A percentile compares a stretch with the other conserved stretches of the same genome.
Conservation (phyloP, 2,797 vertebrate species). For the Etheostoma nigrum region DNA sequence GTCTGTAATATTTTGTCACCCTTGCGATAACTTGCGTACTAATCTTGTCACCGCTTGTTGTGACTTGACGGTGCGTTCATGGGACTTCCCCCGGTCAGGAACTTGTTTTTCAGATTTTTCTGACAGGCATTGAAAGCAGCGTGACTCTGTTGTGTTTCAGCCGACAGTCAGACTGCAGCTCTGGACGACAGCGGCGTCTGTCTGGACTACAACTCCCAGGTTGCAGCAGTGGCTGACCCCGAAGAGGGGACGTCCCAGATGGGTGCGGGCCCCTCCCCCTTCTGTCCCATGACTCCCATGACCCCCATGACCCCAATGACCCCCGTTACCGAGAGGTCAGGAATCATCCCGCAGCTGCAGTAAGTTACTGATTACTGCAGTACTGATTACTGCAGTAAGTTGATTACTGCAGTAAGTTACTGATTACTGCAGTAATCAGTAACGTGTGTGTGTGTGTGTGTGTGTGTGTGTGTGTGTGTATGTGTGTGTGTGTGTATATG, state of each 20-base stretch:
- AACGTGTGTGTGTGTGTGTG: slow-evolving; percentile 28
- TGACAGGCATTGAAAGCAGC: no score
- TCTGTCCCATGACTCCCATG: slow-evolving; percentile 86
- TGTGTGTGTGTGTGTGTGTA: no score
- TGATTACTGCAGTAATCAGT: no score
- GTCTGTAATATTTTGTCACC: no score
- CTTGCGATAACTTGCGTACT: no score
- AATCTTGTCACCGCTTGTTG: no score
- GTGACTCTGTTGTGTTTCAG: not conserved
- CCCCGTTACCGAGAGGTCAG: slow-evolving; percentile 90
- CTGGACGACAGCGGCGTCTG: slow-evolving; percentile 61
- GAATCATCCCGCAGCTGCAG: slow-evolving; percentile 94
- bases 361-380: slow-evolving; percentile 74
- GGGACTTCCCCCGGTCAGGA: no score
- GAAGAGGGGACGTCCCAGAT: slow-evolving; percentile 24
- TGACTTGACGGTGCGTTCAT: no score
- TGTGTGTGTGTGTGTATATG: slow-evolving; percentile 10
- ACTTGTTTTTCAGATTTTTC: no score
- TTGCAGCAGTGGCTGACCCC: slow-evolving; percentile 12
- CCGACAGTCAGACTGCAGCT: not conserved
- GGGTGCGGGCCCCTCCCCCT: slow-evolving; percentile 55
- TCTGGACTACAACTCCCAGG: slow-evolving; percentile 56
- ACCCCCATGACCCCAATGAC: slow-evolving; percentile 91
- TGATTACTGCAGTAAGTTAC: slow-evolving; percentile 88
- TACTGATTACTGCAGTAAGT: no score